These are phyloP conservation scores for Bombus confusus DNA, from an alignment of 1,140 invertebrate genomes.

Conservation along the genomic window DNA sequence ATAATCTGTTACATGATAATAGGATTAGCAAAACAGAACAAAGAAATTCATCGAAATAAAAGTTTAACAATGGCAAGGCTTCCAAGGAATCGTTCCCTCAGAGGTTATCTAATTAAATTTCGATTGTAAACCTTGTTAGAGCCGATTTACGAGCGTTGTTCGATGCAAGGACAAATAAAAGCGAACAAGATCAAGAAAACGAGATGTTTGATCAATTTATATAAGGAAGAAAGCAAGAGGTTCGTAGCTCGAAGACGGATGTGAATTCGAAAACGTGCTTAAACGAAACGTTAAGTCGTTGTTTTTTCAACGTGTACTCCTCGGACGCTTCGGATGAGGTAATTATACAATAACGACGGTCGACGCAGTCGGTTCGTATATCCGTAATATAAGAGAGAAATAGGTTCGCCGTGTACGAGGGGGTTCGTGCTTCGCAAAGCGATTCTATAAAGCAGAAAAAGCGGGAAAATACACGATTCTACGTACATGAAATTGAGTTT, in stretches of 20 bases:
- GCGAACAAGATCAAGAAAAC: not conserved
- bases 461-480: conserved; percentile 59
- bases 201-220: conserved; percentile 16
- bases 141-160: not conserved
- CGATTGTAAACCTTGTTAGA: conserved; percentile 5
- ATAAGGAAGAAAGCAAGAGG: not conserved
- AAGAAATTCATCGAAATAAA: not conserved
- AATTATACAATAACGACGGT: conserved; percentile 61
- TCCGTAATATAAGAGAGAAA: conserved; percentile 56
- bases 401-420: conserved; percentile 46
- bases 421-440: conserved; percentile 56
- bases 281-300: not conserved
- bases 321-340: conserved; percentile 9
- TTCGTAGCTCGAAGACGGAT: conserved; percentile 17
- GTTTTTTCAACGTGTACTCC: not conserved
- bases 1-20: conserved; percentile 45
- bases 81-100: not conserved
- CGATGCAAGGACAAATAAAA: not conserved
- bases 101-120: conserved; percentile 17
- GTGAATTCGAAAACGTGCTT: not conserved
- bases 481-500: conserved; percentile 75
- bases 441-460: conserved; percentile 67
- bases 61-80: not conserved
- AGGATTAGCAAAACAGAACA: conserved; percentile 48
- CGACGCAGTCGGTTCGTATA: conserved; percentile 27